These are phyloP conservation scores for Adela reaumurella DNA, from an alignment of 2,888 invertebrate genomes.

Conservation along the genomic window DNA sequence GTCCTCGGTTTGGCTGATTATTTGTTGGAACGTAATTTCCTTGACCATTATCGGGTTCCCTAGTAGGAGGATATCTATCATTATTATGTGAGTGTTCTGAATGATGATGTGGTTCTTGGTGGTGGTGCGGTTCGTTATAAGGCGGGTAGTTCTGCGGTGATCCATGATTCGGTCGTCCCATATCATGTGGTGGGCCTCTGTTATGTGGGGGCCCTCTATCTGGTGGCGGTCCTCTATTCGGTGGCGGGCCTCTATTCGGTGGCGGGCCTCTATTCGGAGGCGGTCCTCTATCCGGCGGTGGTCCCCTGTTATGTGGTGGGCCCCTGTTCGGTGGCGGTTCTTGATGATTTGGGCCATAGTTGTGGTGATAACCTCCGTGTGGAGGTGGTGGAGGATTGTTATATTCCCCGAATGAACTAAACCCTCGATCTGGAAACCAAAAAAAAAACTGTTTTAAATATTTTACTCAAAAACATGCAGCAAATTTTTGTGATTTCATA, in stretches of 20 bases:
- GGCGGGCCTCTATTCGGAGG: too few species aligned
- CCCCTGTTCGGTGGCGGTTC: background rate
- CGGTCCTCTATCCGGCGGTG: background rate
- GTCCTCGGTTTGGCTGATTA: background rate
- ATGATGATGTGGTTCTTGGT: too few species aligned
- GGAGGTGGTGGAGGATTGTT: background rate
- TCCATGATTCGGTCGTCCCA: background rate
- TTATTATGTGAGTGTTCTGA: too few species aligned
- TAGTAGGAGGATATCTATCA: too few species aligned
- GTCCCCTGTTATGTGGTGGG: background rate
- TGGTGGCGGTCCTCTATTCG: background rate
- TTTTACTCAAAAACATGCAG: too few species aligned
- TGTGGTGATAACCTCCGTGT: background rate
- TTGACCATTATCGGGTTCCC: too few species aligned
- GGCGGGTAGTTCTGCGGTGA: too few species aligned
- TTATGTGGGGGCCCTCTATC: background rate
- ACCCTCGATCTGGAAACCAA: background rate
- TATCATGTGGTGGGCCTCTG: background rate
- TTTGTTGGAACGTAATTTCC: too few species aligned
- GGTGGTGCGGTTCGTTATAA: too few species aligned
- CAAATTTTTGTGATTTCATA: too few species aligned
- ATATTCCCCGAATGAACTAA: background rate
- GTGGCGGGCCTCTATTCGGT: background rate
- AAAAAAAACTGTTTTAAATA: too few species aligned
- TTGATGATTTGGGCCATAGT: background rate